Percentiles rank a stretch among this genome's conserved stretches.
phyloP scores from a whole-genome alignment of 1,140 invertebrate species.

The Agrilus planipennis region DNA sequence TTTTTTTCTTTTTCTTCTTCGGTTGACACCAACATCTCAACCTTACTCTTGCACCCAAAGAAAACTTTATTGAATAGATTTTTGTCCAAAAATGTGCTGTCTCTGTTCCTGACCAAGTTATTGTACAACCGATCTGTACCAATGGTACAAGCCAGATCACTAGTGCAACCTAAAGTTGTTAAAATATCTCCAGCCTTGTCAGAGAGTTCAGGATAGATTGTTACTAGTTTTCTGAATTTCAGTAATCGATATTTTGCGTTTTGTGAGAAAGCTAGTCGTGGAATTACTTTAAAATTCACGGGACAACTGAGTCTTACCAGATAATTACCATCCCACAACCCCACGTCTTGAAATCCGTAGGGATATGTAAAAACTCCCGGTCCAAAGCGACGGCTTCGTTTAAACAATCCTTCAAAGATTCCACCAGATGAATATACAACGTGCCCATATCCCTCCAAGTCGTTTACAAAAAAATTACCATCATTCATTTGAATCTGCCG shows the following conservation, averaged over 20 bases:
- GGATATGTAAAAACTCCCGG: conserved; percentile 38
- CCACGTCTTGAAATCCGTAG: conserved; percentile 35
- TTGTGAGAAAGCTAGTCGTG: conserved; percentile 13
- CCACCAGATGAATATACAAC: conserved; percentile 36
- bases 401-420: conserved; percentile 35
- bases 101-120: conserved; percentile 15
- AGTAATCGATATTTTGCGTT: conserved; percentile 17
- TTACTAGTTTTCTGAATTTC: conserved; percentile 18
- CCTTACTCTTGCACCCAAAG: conserved; percentile 13
- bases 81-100: conserved; percentile 24
- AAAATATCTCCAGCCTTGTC: conserved; percentile 14
- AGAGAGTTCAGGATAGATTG: conserved; percentile 8
- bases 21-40: conserved; percentile 20
- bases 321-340: conserved; percentile 36
- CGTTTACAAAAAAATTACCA: conserved; percentile 37
- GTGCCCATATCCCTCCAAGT: conserved; percentile 38
- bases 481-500: conserved; percentile 38
- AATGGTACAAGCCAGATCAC: conserved; percentile 11
- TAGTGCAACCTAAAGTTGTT: conserved; percentile 6
- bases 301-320: conserved; percentile 30
- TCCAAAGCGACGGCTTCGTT: conserved; percentile 36
- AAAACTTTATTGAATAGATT: conserved; percentile 15
- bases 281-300: conserved; percentile 12
- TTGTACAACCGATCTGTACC: conserved; percentile 18
- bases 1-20: too few species aligned